A percentile compares a stretch with the other conserved stretches of the same genome.
phyloP scores from a whole-genome alignment of 2,888 invertebrate genomes.

The Hemistola chrysoprasaria region DNA sequence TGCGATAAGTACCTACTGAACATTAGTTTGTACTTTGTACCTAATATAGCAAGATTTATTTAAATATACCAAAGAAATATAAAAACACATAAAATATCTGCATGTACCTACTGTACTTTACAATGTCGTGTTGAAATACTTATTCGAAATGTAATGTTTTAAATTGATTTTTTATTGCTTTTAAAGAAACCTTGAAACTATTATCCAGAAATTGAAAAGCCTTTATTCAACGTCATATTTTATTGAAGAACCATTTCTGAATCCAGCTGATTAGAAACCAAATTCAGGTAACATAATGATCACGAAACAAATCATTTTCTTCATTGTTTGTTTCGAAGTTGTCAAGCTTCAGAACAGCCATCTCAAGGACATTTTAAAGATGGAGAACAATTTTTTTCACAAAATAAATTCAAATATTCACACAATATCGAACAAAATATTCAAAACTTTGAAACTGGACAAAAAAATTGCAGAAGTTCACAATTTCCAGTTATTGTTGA shows the following conservation, averaged over 20 bases:
- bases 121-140: no score
- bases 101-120: no score
- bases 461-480: slow-evolving; percentile 24
- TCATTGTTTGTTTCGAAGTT: slow-evolving; percentile 13
- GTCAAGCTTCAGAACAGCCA: slow-evolving; percentile 21
- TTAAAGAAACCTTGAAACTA: no score
- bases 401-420: slow-evolving; percentile 33
- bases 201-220: no score
- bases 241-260: not conserved
- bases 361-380: slow-evolving; percentile 17
- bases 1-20: no score
- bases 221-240: slow-evolving; percentile 1
- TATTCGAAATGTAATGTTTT: no score
- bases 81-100: no score
- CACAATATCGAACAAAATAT: slow-evolving; percentile 36
- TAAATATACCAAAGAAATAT: no score
- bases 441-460: slow-evolving; percentile 35
- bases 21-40: no score
- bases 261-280: not conserved
- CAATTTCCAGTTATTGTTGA: slow-evolving; percentile 32
- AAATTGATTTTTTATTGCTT: no score
- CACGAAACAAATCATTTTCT: slow-evolving; percentile 9
- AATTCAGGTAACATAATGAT: slow-evolving; percentile 11
- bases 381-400: slow-evolving; percentile 31
- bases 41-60: no score